Percentiles rank a stretch among this genome's conserved stretches.
Evolutionary conservation across 2,797 vertebrate genomes (phyloP).

Genomic region (Cygnus olor): DNA sequence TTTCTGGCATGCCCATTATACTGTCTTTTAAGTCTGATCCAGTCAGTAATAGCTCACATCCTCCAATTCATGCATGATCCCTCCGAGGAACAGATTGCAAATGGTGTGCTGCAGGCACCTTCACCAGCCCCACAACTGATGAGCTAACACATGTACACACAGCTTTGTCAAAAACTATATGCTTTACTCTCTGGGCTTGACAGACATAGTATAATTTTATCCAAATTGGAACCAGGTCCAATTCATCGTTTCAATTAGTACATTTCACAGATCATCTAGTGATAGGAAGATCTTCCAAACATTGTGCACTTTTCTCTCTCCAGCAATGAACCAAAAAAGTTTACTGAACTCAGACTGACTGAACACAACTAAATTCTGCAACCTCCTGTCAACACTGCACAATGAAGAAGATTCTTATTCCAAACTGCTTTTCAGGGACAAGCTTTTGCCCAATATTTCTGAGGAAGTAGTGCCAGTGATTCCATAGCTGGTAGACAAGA

Average conservation of each 20-base stretch:
- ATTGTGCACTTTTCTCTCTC: neutral
- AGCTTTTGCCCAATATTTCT: neutral
- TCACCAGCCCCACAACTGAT: neutral
- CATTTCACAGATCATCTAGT: neutral
- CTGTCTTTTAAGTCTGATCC: slow-evolving; percentile 12
- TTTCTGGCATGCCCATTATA: neutral
- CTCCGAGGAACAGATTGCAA: accelerated
- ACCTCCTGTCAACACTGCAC: neutral
- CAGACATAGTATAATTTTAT: neutral
- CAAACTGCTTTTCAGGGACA: neutral
- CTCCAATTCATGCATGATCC: accelerated
- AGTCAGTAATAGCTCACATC: neutral
- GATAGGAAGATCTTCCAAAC: neutral
- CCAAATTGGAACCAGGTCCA: neutral
- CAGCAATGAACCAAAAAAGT: neutral
- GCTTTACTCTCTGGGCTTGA: neutral
- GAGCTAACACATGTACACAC: accelerated
- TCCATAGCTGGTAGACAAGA: neutral
- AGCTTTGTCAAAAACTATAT: neutral
- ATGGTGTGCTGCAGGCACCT: accelerated
- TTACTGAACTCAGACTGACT: neutral
- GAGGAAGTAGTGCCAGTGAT: neutral
- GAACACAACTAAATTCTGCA: neutral
- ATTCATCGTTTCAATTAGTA: neutral
- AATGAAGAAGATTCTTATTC: neutral